Evolutionary conservation across 2,113 vertebrate genomes (phyloP).

Genomic region (Sula dactylatra): DNA sequence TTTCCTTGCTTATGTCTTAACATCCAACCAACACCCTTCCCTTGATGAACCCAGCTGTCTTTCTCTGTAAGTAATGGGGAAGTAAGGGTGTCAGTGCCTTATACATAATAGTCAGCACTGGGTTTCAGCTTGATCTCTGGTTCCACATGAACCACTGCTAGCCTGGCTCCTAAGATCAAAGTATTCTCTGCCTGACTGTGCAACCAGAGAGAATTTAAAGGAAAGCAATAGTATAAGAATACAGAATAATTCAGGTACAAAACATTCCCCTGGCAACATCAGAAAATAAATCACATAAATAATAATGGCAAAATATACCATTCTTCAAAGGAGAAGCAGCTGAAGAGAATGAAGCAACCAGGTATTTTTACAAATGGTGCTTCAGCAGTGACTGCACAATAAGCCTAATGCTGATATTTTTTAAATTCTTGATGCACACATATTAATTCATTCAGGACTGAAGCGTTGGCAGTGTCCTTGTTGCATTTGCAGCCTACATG

Average conservation of each 20-base stretch:
- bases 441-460: slow-evolving; percentile 62
- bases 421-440: not conserved
- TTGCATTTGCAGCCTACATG: not conserved
- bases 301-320: slow-evolving; percentile 41
- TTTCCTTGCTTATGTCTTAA: not conserved
- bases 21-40: not conserved
- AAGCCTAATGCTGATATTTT: slow-evolving; percentile 40
- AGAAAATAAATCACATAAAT: slow-evolving; percentile 55
- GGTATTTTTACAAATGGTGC: slow-evolving; percentile 29
- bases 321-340: slow-evolving; percentile 58
- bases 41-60: not conserved
- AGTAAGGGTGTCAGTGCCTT: not conserved
- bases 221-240: not conserved
- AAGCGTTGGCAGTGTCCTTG: not conserved
- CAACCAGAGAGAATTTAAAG: slow-evolving; percentile 15
- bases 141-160: not conserved
- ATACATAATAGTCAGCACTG: not conserved
- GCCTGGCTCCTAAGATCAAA: slow-evolving; percentile 23
- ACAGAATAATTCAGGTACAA: slow-evolving; percentile 42
- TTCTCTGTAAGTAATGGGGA: not conserved
- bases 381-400: not conserved
- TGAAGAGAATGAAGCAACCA: slow-evolving; percentile 20
- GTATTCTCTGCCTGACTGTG: not conserved
- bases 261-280: slow-evolving; percentile 49
- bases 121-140: not conserved